A percentile compares a stretch with the other conserved stretches of the same genome.
These are phyloP conservation scores for Sebastes jordani DNA, from an alignment of 2,797 vertebrate species.

Conservation along the genomic window DNA sequence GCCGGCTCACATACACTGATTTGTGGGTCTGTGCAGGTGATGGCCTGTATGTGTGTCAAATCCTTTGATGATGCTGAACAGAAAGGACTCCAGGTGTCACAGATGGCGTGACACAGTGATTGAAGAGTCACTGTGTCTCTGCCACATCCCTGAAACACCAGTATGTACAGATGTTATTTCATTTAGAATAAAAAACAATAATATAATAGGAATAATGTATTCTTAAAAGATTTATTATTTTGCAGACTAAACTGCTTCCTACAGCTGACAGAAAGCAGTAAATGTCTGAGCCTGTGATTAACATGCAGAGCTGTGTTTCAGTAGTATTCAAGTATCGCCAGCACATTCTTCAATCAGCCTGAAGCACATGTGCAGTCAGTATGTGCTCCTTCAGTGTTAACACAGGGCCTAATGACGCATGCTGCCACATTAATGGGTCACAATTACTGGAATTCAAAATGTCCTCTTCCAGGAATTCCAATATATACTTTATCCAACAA, in stretches of 20 bases:
- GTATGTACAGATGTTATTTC: neutral
- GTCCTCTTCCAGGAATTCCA: neutral
- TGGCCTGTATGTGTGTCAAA: slow-evolving; percentile 59
- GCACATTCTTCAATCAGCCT: slow-evolving; percentile 12
- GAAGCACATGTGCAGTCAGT: slow-evolving; percentile 19
- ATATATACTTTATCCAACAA: neutral
- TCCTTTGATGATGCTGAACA: slow-evolving; percentile 80
- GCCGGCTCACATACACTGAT: slow-evolving; percentile 40
- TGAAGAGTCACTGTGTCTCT: slow-evolving; percentile 27
- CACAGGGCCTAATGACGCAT: neutral
- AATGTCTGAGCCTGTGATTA: slow-evolving; percentile 25
- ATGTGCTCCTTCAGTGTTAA: neutral
- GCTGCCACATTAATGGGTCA: slow-evolving; percentile 6
- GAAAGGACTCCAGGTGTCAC: slow-evolving; percentile 77
- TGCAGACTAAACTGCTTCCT: neutral
- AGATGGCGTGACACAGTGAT: slow-evolving; percentile 25
- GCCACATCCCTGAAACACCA: slow-evolving; percentile 4
- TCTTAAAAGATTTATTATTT: neutral
- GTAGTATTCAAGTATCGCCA: slow-evolving; percentile 12
- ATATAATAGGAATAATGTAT: neutral
- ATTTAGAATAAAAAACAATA: neutral
- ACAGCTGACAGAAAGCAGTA: neutral
- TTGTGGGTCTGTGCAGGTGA: slow-evolving; percentile 61
- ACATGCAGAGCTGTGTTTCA: slow-evolving; percentile 25
- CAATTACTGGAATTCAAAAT: neutral